These are phyloP conservation scores for Siphlonurus alternatus DNA, from an alignment of 2,888 invertebrate species.

Conservation along the genomic window DNA sequence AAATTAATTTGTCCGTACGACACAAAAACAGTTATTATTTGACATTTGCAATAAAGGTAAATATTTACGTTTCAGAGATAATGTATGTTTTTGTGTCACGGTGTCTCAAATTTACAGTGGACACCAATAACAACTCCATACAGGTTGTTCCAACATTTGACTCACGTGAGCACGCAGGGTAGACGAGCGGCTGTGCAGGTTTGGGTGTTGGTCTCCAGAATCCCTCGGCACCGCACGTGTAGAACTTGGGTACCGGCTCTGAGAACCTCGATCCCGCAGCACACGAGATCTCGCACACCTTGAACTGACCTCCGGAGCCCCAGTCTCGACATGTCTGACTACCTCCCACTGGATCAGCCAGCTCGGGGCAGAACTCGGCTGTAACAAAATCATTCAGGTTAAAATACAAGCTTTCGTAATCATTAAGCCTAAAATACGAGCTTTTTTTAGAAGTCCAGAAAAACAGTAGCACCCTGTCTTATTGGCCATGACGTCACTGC, in stretches of 20 bases:
- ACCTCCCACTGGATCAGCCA: conserved; percentile 82
- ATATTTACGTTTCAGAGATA: too few species aligned
- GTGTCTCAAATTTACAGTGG: too few species aligned
- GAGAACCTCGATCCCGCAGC: conserved; percentile 79
- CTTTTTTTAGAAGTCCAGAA: too few species aligned
- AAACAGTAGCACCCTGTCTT: too few species aligned
- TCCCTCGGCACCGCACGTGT: conserved; percentile 95
- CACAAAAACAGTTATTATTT: too few species aligned
- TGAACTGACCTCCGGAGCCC: conserved; percentile 92
- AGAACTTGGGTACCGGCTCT: conserved; percentile 87
- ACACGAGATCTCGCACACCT: conserved; percentile 84
- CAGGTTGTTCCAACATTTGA: too few species aligned
- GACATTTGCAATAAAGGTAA: too few species aligned
- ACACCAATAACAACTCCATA: too few species aligned
- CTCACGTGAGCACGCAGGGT: conserved; percentile 82
- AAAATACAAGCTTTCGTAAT: not conserved
- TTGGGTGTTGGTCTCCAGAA: conserved; percentile 85
- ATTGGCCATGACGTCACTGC: too few species aligned
- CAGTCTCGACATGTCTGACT: conserved; percentile 84
- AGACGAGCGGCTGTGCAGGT: conserved; percentile 63
- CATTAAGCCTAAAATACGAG: too few species aligned
- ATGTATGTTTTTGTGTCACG: too few species aligned
- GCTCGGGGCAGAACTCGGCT: conserved; percentile 84
- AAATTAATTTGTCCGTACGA: too few species aligned
- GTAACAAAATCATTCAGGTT: conserved; percentile 18